Percentiles rank a stretch among this genome's conserved stretches.
Conservation (phyloP, 2,888 invertebrate species). For the Melanargia galathea region DNA sequence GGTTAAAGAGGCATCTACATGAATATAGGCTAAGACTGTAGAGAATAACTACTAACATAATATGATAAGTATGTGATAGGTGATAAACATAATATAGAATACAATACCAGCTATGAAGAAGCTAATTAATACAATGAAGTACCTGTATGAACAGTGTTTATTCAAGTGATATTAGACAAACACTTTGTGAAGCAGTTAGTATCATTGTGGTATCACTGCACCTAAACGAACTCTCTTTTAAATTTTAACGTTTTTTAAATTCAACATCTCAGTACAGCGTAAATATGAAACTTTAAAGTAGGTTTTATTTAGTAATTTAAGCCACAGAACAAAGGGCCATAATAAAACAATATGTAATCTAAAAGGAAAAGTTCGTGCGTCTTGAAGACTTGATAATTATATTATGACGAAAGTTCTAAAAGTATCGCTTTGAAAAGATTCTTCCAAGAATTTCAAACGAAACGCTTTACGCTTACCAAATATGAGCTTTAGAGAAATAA, state of each 20-base stretch:
- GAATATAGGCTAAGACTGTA: no score
- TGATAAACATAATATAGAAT: slow-evolving; percentile 3
- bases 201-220: background rate
- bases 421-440: background rate
- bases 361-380: no score
- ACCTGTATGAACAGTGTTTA: slow-evolving; percentile 37
- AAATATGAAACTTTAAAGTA: background rate
- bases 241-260: background rate
- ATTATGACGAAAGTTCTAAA: background rate
- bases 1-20: no score
- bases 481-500: background rate
- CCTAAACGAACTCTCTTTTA: slow-evolving; percentile 5
- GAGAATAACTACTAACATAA: no score
- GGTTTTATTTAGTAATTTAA: no score
- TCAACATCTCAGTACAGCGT: background rate
- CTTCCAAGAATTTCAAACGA: background rate
- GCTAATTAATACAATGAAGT: slow-evolving; percentile 14
- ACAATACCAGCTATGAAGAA: slow-evolving; percentile 2
- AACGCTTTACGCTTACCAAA: background rate
- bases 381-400: no score
- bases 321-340: no score
- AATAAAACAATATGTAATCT: no score
- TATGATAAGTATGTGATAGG: no score
- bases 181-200: background rate
- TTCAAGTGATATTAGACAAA: slow-evolving; percentile 32